A percentile compares a stretch with the other conserved stretches of the same genome.
These are phyloP conservation scores for Apis florea DNA, from an alignment of 1,140 invertebrate genomes.

Conservation along the genomic window DNA sequence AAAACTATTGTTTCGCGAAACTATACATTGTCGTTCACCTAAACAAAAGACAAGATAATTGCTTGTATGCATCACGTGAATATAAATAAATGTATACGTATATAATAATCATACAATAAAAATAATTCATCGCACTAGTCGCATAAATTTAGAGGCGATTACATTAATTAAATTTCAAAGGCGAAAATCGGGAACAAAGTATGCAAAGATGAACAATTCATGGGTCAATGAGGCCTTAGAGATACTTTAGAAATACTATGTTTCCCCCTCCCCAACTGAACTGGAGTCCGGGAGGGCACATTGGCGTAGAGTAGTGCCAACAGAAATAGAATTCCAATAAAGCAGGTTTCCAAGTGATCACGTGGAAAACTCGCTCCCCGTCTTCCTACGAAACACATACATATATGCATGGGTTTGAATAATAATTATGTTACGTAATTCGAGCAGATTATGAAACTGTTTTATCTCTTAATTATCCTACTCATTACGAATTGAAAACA, in stretches of 20 bases:
- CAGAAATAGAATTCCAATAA: conserved; percentile 66
- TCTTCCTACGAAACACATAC: neutral
- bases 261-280: conserved; percentile 31
- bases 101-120: conserved; percentile 6
- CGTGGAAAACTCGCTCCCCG: conserved; percentile 30
- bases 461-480: conserved; percentile 27
- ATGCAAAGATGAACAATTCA: conserved; percentile 66
- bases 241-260: conserved; percentile 64
- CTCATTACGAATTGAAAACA: conserved; percentile 30
- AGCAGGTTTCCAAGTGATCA: conserved; percentile 59
- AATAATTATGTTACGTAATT: conserved; percentile 47
- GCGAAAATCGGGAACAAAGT: conserved; percentile 52
- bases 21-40: too few relatives aligned
- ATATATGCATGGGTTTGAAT: conserved; percentile 44
- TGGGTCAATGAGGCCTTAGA: conserved; percentile 67
- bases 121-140: conserved; percentile 11
- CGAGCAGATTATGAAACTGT: conserved; percentile 36
- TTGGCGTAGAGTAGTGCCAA: conserved; percentile 64
- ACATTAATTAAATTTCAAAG: conserved; percentile 52
- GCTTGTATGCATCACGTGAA: neutral
- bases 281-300: conserved; percentile 68
- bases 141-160: conserved; percentile 38
- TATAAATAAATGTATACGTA: neutral
- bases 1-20: conserved; percentile 1
- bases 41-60: neutral